Conservation (phyloP, 2,113 vertebrate species). For the Elachura formosa region DNA sequence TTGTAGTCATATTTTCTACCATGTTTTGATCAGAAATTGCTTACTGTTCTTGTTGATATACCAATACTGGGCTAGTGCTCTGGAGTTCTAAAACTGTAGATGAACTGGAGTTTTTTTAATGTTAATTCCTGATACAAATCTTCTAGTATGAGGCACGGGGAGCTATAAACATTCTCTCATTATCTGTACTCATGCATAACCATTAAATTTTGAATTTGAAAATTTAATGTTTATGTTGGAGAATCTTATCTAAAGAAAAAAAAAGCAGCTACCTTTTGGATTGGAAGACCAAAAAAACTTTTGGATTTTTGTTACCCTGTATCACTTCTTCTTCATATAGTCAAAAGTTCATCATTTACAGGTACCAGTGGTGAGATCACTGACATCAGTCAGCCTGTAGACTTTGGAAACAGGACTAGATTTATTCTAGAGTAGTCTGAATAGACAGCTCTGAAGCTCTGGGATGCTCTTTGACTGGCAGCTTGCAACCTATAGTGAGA, state of each 20-base stretch:
- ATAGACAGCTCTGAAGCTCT: neutral
- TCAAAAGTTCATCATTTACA: neutral
- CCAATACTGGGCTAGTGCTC: neutral
- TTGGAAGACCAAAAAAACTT: neutral
- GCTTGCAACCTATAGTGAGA: neutral
- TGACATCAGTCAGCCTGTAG: neutral
- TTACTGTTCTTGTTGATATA: neutral
- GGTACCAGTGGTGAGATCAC: neutral
- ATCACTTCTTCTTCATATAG: neutral
- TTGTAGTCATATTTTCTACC: neutral
- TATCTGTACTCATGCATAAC: conserved; percentile 32
- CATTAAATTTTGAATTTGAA: conserved; percentile 14
- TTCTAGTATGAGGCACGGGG: neutral
- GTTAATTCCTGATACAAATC: neutral
- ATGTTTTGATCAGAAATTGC: neutral
- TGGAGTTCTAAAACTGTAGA: neutral
- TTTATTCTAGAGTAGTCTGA: neutral
- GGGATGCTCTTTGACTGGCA: neutral
- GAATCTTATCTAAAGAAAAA: neutral
- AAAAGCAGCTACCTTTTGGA: conserved; percentile 60
- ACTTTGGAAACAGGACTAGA: neutral
- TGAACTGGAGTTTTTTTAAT: neutral
- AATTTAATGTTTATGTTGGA: conserved; percentile 20
- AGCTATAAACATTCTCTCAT: conserved; percentile 58
- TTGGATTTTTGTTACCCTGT: neutral